Evolutionary conservation across 2,797 vertebrate genomes (phyloP), one percentile per base, ranked within the genome.

Genomic region (Sus cebifrons): DNA sequence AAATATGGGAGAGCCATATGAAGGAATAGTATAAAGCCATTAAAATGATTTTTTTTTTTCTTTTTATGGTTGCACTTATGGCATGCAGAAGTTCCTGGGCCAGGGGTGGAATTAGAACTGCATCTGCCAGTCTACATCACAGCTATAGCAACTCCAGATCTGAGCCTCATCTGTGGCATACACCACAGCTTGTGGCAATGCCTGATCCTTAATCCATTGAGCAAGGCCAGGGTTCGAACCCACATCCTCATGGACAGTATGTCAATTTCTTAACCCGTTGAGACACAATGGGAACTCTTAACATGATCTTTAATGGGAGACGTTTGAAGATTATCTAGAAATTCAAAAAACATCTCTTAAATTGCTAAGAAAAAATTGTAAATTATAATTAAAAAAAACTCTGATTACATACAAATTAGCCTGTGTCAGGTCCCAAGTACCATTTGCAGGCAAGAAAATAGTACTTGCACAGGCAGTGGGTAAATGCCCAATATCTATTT

Each of bases 381-480:
- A 29, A 5, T 17, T 44, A 2, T 12, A 16, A 49, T n/a, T 21
- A 1, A 0, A 5, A n/a, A 44, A n/a, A 25, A 4, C 5, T 16
- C 64, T 74, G 27, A 56, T 62, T 49, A 1, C 0, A 4, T 15
- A 0, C 44, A 16, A 13, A 12, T 25, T 3, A 5, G 15, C 65
- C 20, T 36, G 64, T n/a, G 49, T 49, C 4, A 64, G 23, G 70
- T 16, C 20, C 12, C 0, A 0, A 29, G 78, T 68, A 14, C 32
- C n/a, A 8, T 1, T 5, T 4, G 9, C 9, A 23, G 67, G 20
- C 9, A 16, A 54, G 25, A 40, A 52, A 29, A 2, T 0, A 15
- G 4, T 4, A 1, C 14, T 29, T 2, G 32, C n/a, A 32, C 3
- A 8, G 13, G 82, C 36, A 13, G 25, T 1, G 23, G 13, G 36